These are phyloP conservation scores for Drosophila takahashii DNA, from an alignment of 1,140 invertebrate species.

Conservation along the genomic window DNA sequence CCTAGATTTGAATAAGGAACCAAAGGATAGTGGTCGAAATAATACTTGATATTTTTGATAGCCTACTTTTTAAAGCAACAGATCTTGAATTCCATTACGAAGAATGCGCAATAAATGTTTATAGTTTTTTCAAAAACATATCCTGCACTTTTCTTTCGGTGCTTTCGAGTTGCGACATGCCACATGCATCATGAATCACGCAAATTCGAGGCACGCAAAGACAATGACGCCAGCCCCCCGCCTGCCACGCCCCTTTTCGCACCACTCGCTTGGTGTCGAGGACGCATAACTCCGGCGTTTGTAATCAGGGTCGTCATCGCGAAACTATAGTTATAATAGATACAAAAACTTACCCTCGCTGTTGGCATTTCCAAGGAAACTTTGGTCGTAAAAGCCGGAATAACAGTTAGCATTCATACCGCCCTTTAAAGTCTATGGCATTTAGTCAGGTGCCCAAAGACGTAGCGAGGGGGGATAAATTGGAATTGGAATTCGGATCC, in stretches of 20 bases:
- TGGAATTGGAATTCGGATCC: conserved; percentile 17
- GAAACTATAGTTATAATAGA: conserved; percentile 58
- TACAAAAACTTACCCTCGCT: conserved; percentile 27
- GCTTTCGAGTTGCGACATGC: conserved; percentile 53
- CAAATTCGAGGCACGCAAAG: conserved; percentile 67
- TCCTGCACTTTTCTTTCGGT: background rate
- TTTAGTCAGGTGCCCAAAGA: conserved; percentile 48
- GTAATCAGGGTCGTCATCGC: conserved; percentile 51
- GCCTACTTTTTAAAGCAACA: too few relatives aligned
- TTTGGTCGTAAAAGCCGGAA: conserved; percentile 66
- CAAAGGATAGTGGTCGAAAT: too few relatives aligned
- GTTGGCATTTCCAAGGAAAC: conserved; percentile 74
- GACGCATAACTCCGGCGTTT: conserved; percentile 48
- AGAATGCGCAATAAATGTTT: too few relatives aligned
- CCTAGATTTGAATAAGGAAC: background rate
- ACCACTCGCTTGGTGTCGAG: conserved; percentile 53
- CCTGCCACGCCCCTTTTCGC: conserved; percentile 24
- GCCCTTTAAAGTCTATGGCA: conserved; percentile 21
- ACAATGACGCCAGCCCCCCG: conserved; percentile 66
- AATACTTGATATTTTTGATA: too few relatives aligned
- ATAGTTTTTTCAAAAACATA: background rate
- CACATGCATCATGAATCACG: conserved; percentile 75
- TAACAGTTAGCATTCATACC: conserved; percentile 39
- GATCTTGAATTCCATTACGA: too few relatives aligned
- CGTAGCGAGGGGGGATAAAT: background rate